phyloP scores from a whole-genome alignment of 2,888 invertebrate genomes.

The Coleophora deauratella region DNA sequence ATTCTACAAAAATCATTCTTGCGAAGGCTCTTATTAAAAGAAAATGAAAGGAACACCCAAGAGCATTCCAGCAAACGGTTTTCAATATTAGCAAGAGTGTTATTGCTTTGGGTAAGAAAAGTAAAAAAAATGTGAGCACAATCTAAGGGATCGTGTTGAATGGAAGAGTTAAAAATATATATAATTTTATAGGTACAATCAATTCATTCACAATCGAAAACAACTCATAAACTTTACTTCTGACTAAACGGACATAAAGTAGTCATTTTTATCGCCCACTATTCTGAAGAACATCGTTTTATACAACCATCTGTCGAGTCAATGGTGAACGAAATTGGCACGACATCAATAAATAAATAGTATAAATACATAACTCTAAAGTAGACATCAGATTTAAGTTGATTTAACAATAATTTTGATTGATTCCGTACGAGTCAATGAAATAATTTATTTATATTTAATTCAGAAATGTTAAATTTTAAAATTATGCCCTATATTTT shows the following conservation, averaged over 20 bases:
- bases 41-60: not conserved
- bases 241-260: slow-evolving; percentile 23
- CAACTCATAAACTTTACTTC: slow-evolving; percentile 3
- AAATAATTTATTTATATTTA: too few relatives aligned
- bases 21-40: too few relatives aligned
- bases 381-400: not conserved
- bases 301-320: slow-evolving; percentile 18
- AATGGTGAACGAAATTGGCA: slow-evolving; percentile 36
- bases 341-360: slow-evolving; percentile 29
- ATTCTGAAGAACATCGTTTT: slow-evolving; percentile 23
- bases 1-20: too few relatives aligned
- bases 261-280: slow-evolving; percentile 27
- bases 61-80: not conserved
- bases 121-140: too few relatives aligned
- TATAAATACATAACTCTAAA: too few relatives aligned
- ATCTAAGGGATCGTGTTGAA: too few relatives aligned
- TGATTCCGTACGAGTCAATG: too few relatives aligned
- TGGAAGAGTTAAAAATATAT: not conserved
- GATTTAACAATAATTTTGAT: slow-evolving; percentile 8
- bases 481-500: too few relatives aligned
- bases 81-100: too few relatives aligned
- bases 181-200: not conserved
- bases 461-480: too few relatives aligned
- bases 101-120: too few relatives aligned
- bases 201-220: slow-evolving; percentile 9